These are phyloP conservation scores for Zygogramma bicolorata DNA, from an alignment of 2,888 invertebrate genomes.

Conservation along the genomic window DNA sequence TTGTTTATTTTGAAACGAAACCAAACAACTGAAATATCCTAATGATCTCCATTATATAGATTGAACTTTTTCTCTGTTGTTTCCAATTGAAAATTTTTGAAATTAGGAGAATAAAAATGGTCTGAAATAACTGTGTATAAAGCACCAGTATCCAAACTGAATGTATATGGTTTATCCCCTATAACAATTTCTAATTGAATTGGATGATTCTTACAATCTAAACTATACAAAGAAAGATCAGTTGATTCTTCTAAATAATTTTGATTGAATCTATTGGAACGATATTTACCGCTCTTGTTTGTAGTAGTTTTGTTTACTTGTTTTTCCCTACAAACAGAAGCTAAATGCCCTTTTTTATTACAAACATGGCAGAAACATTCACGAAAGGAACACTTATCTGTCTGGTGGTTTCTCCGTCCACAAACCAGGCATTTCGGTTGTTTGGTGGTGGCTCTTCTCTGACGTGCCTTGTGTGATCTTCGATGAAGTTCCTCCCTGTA, in stretches of 20 bases:
- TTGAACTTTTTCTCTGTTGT: slow-evolving; percentile 1
- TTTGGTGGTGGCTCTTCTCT: too few species aligned
- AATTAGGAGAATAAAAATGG: slow-evolving; percentile 6
- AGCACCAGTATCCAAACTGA: slow-evolving; percentile 11
- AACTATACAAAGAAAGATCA: slow-evolving; percentile 14
- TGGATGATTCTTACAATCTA: slow-evolving; percentile 9
- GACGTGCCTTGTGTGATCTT: too few species aligned
- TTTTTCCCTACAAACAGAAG: neutral
- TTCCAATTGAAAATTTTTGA: neutral
- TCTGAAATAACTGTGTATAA: slow-evolving; percentile 15
- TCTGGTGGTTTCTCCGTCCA: too few species aligned
- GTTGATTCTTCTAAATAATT: slow-evolving; percentile 6
- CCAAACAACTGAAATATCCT: slow-evolving; percentile 8
- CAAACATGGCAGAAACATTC: too few species aligned
- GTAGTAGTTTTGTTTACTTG: slow-evolving; percentile 3
- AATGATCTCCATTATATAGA: slow-evolving; percentile 18
- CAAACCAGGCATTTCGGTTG: too few species aligned
- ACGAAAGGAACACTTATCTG: too few species aligned
- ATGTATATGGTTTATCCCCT: neutral
- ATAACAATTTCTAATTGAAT: neutral
- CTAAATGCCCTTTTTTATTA: neutral
- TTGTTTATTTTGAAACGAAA: neutral
- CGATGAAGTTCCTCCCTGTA: too few species aligned
- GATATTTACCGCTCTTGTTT: too few species aligned
- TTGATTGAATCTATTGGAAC: neutral